Evolutionary conservation across 1,140 invertebrate species (phyloP), one percentile per base, ranked within the genome.

Genomic region (Aleiodes sp.): DNA sequence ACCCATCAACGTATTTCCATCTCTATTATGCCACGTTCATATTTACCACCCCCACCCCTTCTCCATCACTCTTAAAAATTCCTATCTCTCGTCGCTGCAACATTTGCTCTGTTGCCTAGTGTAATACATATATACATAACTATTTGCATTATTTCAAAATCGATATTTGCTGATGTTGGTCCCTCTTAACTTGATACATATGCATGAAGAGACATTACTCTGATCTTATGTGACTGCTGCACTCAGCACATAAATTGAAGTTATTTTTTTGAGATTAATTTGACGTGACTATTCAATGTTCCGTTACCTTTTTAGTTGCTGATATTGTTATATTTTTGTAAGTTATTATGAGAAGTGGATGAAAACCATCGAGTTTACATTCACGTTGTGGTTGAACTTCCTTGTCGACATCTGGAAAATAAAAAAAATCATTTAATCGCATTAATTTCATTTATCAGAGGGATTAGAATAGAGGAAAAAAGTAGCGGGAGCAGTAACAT

Each of bases 251-350:
- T 61, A 61, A 24, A 24, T 6, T 29, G 12, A 31, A 31, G 16
- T 3, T 10, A 60, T 4, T 60, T 60, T 24, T 28, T 16, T 29
- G 2, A 2, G 26, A 7, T 14, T 10, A 12, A 8, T 43, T 41
- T 63, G 28, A 12, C 14, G 7, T 4, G 2, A 10, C 19, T n/a
- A 16, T 46, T n/a, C 26, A 1, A 14, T 29, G 12, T 65, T 57
- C 37, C 24, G 43, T 52, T 24, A 57, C 29, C 26, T 37, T 12
- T 43, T 39, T 72, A 82, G 78, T 85, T 71, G 86, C 85, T 66
- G 82, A 82, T 81, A 85, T 81, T 33, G 84, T 84, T 65, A 86
- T 80, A 70, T 86, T 82, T 76, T 84, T 86, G 72, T 86, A 85
- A 28, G 85, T 86, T 56, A 85, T 80, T 59, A 86, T 83, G 64